Base-by-base conservation (phyloP, 2,888 invertebrate genomes). In the Theretra japonica region DNA sequence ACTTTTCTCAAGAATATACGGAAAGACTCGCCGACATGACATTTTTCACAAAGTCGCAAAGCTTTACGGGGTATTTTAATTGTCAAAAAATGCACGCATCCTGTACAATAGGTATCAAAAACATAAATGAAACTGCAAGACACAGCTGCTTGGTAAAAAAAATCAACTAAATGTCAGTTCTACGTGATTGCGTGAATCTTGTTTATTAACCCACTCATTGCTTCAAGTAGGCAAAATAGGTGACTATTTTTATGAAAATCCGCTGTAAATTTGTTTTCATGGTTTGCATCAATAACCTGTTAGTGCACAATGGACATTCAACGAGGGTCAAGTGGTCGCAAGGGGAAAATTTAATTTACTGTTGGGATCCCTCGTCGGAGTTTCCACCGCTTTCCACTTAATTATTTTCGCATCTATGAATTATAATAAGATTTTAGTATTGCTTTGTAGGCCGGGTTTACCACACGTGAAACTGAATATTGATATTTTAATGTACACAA, bases 261-360 rank as follows among this genome's bases (percentile, higher is more conserved):
- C 33, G 30, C 33, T n/a, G 59, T 53, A 69, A 79, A 79, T 79
- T 82, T 80, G 81, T 84, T 86, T 81, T 84, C 83, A 85, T 82
- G 82, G 82, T 82, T 83, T 85, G 85, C 85, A 87, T 84, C 86
- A 84, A 87, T 86, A 86, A 85, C 84, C 83, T 82, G 86, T 85
- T 86, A 86, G 83, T 88, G 85, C 84, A 85, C 84, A 85, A 86
- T 88, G 83, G 85, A 80, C 82, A 82, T 85, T 82, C 80, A 82
- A 86, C 83, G 75, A 86, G 88, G 89, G 87, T 89, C 86, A 87
- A 88, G 88, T 88, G 86, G 84, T 80, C 86, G 81, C 88, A 72
- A 80, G 88, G 85, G 89, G 81, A 75, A 86, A 88, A 88, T 89
- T 87, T 88, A 89, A 89, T 90, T 89, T 89, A 85, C 85, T 83